These are phyloP conservation scores for Gadopsis marmoratus DNA, from an alignment of 2,797 vertebrate species.

Conservation along the genomic window DNA sequence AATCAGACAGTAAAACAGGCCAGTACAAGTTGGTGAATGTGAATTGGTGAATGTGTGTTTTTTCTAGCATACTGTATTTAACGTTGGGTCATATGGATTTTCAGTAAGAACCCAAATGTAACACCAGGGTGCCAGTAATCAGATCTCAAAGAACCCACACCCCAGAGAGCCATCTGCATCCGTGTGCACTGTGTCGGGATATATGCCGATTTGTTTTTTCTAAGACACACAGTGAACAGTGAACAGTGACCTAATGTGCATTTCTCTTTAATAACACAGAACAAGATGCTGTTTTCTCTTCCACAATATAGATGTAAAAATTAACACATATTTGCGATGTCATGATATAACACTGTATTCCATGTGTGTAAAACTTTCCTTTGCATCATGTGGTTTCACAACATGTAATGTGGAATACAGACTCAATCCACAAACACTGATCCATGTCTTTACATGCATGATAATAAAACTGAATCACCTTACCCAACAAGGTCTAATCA, in stretches of 20 bases:
- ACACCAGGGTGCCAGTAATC: conserved; percentile 48
- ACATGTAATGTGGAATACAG: conserved; percentile 48
- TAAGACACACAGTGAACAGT: not conserved
- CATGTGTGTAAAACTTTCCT: conserved; percentile 52
- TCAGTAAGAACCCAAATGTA: conserved; percentile 1
- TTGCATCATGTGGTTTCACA: conserved; percentile 49
- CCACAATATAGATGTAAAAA: not conserved
- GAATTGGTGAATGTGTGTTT: not conserved
- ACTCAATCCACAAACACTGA: conserved; percentile 26
- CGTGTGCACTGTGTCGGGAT: conserved; percentile 10
- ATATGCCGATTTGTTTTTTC: not conserved
- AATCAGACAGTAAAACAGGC: not conserved
- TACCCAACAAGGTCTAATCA: not conserved
- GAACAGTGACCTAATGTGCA: not conserved
- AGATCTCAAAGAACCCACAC: conserved; percentile 8
- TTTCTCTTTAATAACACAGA: not conserved
- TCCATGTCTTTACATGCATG: conserved; percentile 18
- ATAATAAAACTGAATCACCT: conserved; percentile 32
- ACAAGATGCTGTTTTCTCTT: not conserved
- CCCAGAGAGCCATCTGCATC: conserved; percentile 29
- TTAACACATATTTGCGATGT: not conserved
- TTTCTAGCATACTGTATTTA: not conserved
- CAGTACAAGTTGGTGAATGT: not conserved
- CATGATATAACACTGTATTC: conserved; percentile 46
- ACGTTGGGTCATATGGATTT: conserved; percentile 33